Evolutionary conservation across 37 sponge, comb jelly and placozoan genomes (phyloP).

Genomic region (Haliclona indistincta): DNA sequence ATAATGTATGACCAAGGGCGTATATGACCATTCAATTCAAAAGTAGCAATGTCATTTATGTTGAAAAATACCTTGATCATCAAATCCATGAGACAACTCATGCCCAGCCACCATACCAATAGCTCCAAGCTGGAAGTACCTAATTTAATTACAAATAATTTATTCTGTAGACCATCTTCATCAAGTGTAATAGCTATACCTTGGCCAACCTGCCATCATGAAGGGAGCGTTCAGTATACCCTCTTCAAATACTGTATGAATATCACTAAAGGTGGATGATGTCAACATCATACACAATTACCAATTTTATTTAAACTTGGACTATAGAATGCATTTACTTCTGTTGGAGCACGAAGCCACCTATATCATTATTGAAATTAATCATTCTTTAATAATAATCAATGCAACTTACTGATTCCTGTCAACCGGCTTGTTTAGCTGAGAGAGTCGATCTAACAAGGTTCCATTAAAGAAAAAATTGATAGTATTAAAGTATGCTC

Average conservation of each 20-base stretch:
- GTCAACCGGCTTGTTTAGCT: no score
- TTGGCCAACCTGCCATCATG: constrained; percentile 41
- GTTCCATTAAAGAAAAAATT: no score
- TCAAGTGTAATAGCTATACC: constrained; percentile 25
- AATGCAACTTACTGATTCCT: no score
- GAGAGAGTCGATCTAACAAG: no score
- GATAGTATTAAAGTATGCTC: no score
- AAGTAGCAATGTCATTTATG: background rate
- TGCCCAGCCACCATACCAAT: constrained; percentile 79
- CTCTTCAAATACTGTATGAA: constrained; percentile 43
- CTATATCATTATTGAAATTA: no score
- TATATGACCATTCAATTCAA: background rate
- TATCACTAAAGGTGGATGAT: background rate
- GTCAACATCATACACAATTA: background rate
- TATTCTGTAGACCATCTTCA: background rate
- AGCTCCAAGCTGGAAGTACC: constrained; percentile 67
- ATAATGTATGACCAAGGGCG: no score
- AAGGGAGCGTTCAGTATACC: constrained; percentile 52
- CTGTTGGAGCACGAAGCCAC: no score
- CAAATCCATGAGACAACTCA: constrained; percentile 88
- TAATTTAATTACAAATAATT: no score
- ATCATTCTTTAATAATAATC: no score
- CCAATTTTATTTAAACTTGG: constrained; percentile 34
- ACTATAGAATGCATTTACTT: constrained; percentile 65
- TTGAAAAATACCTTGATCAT: constrained; percentile 76